Evolutionary conservation across 2,797 vertebrate genomes (phyloP).

Genomic region (Enteromius treurensis): DNA sequence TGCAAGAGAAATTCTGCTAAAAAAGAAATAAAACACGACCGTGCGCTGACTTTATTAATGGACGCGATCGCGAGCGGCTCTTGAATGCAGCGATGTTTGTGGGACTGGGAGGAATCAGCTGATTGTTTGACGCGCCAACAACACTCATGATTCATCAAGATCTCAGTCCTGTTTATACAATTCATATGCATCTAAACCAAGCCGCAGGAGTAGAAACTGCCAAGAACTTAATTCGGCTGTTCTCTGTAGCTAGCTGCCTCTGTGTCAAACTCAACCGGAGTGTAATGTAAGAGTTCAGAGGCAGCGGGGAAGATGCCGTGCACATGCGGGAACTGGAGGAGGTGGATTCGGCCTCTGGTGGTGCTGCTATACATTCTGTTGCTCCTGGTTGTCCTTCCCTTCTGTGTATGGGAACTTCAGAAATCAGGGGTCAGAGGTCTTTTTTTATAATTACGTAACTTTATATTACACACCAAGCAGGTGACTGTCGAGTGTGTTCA

Average conservation of each 20-base stretch:
- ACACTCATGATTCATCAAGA: conserved; percentile 18
- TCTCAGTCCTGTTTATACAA: not conserved
- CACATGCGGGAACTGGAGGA: conserved; percentile 93
- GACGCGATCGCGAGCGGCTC: not conserved
- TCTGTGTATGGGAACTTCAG: conserved; percentile 92
- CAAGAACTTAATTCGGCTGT: not conserved
- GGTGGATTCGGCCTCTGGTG: conserved; percentile 94
- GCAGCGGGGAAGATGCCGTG: conserved; percentile 83
- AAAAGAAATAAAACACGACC: not conserved
- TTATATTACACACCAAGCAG: not conserved
- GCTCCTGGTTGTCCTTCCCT: conserved; percentile 85
- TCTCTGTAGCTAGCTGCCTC: not conserved
- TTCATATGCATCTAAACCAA: not conserved
- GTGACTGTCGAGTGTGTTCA: not conserved
- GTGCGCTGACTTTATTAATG: not conserved
- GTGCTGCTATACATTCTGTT: conserved; percentile 86
- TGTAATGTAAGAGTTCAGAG: conserved; percentile 8
- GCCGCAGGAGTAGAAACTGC: not conserved
- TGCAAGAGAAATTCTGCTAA: not conserved
- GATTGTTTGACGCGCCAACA: conserved; percentile 58
- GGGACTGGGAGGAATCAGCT: conserved; percentile 57
- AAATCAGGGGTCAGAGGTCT: conserved; percentile 84
- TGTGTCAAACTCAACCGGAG: not conserved
- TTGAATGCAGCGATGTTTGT: not conserved
- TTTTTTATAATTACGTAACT: not conserved